Evolutionary conservation across 2,888 invertebrate species (phyloP).

Genomic region (Heteromyza rotundicornis): DNA sequence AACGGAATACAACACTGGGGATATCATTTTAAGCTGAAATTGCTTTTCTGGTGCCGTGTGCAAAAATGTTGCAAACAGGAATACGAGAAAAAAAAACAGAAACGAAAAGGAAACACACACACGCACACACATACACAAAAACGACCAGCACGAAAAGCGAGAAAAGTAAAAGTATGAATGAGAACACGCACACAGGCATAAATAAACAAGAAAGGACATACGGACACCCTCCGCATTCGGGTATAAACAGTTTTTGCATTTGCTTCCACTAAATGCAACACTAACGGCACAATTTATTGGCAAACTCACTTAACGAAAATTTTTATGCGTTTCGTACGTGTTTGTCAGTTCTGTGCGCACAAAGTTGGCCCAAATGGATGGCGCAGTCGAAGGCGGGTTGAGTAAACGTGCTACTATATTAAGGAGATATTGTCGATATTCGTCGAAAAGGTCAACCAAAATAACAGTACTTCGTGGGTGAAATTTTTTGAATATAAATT

Average conservation of each 20-base stretch:
- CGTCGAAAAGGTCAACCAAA: no score
- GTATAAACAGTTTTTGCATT: background rate
- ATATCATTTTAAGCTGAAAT: background rate
- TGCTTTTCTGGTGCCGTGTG: background rate
- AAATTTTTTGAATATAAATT: no score
- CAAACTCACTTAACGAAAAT: conserved; percentile 58
- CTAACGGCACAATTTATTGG: conserved; percentile 55
- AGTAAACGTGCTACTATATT: no score
- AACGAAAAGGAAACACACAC: background rate
- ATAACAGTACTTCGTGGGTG: no score
- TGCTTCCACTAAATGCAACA: conserved; percentile 37
- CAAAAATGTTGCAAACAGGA: background rate
- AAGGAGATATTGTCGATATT: no score
- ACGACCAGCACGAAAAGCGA: background rate
- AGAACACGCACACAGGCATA: conserved; percentile 1
- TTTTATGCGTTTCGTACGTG: conserved; percentile 59
- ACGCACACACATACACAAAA: background rate
- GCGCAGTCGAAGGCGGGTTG: no score
- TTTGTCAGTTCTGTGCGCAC: conserved; percentile 23
- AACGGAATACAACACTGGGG: conserved; percentile 4
- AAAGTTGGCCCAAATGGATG: background rate
- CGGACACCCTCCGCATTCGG: background rate
- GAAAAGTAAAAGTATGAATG: background rate
- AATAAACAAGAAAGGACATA: background rate
- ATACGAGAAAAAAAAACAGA: background rate